A percentile compares a stretch with the other conserved stretches of the same genome.
Evolutionary conservation across 2,888 invertebrate genomes (phyloP).

Genomic region (Amphimallon solstitiale): DNA sequence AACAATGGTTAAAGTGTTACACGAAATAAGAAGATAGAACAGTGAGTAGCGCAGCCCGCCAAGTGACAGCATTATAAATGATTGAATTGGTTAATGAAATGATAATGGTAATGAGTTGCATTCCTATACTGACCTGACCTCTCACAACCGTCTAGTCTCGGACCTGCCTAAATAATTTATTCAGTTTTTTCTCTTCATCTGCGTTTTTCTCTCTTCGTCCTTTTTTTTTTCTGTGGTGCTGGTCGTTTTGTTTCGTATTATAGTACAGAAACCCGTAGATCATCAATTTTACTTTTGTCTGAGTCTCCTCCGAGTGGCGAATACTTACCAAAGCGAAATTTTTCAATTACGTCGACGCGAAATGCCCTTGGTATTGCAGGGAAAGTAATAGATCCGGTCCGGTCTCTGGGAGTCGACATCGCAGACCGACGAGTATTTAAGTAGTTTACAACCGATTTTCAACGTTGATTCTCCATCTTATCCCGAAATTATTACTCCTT

Average conservation of each 20-base stretch:
- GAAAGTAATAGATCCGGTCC: too few relatives aligned
- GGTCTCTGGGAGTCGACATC: too few relatives aligned
- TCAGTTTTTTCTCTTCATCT: conserved; percentile 28
- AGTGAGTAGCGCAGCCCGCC: conserved; percentile 23
- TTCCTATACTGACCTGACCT: conserved; percentile 50
- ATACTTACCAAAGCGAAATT: conserved; percentile 27
- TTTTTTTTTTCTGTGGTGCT: neutral
- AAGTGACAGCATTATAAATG: conserved; percentile 52
- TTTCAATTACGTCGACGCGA: conserved; percentile 32
- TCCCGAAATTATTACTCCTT: too few relatives aligned
- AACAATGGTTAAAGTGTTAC: conserved; percentile 32
- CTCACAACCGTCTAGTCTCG: conserved; percentile 46
- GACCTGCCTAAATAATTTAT: conserved; percentile 47
- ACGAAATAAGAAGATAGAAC: neutral
- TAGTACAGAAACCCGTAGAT: conserved; percentile 24
- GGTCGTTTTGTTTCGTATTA: conserved; percentile 10
- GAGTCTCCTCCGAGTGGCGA: conserved; percentile 7
- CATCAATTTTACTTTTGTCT: conserved; percentile 36
- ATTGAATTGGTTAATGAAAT: conserved; percentile 51
- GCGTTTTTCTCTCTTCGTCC: neutral
- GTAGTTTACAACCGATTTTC: too few relatives aligned
- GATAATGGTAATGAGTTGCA: conserved; percentile 53
- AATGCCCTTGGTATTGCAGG: neutral
- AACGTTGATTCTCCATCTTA: too few relatives aligned
- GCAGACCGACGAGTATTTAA: too few relatives aligned